These are phyloP conservation scores for Heliconius hewitsoni DNA, from an alignment of 1,140 invertebrate genomes.

Conservation along the genomic window DNA sequence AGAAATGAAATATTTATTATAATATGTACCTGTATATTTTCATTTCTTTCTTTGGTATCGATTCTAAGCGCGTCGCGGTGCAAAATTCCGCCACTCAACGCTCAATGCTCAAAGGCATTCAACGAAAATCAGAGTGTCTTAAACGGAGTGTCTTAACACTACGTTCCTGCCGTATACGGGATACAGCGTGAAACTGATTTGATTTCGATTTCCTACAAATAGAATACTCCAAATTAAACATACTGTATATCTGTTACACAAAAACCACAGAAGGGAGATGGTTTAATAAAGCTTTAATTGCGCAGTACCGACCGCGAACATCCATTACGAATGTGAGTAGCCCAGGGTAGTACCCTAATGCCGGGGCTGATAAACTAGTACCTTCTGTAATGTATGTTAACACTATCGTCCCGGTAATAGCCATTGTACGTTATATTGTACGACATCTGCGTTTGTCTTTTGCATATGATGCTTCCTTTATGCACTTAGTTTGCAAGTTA, in stretches of 20 bases:
- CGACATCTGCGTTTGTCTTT: slow-evolving; percentile 23
- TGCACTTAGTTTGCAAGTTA: neutral
- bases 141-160: no score
- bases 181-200: no score
- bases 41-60: no score
- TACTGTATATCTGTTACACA: neutral
- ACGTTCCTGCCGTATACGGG: no score
- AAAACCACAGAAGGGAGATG: slow-evolving; percentile 5
- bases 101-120: no score
- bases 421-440: neutral
- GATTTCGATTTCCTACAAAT: no score
- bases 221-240: no score
- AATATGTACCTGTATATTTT: no score
- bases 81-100: no score
- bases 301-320: slow-evolving; percentile 44
- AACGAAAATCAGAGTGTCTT: no score
- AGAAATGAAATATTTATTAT: no score
- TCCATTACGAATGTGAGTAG: slow-evolving; percentile 50
- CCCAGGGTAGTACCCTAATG: slow-evolving; percentile 26
- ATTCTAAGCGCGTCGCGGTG: no score
- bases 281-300: slow-evolving; percentile 31
- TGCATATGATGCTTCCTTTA: neutral
- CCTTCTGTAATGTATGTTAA: slow-evolving; percentile 54
- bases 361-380: slow-evolving; percentile 42
- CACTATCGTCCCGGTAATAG: slow-evolving; percentile 35